These are phyloP conservation scores for Tenthredo livida DNA, from an alignment of 2,888 invertebrate species.

Conservation along the genomic window DNA sequence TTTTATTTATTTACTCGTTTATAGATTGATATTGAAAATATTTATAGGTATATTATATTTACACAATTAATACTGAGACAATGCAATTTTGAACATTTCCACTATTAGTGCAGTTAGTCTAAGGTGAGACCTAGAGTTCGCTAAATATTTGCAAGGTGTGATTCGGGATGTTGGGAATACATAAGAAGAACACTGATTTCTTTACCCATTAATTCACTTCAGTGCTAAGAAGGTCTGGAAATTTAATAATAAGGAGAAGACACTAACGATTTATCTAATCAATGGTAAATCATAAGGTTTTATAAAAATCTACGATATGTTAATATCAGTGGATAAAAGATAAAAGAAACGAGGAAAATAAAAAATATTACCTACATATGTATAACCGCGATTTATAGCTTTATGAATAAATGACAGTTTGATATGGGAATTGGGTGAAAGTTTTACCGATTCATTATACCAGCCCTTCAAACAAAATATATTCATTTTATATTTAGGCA, in stretches of 20 bases:
- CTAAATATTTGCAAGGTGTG: slow-evolving; percentile 31
- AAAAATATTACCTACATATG: too few species aligned
- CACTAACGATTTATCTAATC: background rate
- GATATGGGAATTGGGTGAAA: slow-evolving; percentile 8
- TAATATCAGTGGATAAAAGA: background rate
- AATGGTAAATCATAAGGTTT: background rate
- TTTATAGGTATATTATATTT: background rate
- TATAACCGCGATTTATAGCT: background rate
- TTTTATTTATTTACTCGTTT: background rate
- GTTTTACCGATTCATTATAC: slow-evolving; percentile 13
- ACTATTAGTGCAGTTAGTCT: slow-evolving; percentile 62
- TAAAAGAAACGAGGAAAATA: background rate
- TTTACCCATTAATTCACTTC: background rate
- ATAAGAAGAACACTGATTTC: background rate
- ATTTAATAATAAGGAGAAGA: background rate
- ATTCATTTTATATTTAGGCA: background rate
- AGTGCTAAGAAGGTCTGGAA: background rate
- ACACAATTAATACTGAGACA: slow-evolving; percentile 55
- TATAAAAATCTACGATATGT: background rate
- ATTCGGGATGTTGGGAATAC: background rate
- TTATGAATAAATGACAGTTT: slow-evolving; percentile 13
- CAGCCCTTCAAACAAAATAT: background rate
- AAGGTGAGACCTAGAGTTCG: slow-evolving; percentile 57
- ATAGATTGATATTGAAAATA: background rate
- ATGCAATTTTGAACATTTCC: slow-evolving; percentile 61